Evolutionary conservation across 1,140 invertebrate genomes (phyloP).

Genomic region (Platyura marginata): DNA sequence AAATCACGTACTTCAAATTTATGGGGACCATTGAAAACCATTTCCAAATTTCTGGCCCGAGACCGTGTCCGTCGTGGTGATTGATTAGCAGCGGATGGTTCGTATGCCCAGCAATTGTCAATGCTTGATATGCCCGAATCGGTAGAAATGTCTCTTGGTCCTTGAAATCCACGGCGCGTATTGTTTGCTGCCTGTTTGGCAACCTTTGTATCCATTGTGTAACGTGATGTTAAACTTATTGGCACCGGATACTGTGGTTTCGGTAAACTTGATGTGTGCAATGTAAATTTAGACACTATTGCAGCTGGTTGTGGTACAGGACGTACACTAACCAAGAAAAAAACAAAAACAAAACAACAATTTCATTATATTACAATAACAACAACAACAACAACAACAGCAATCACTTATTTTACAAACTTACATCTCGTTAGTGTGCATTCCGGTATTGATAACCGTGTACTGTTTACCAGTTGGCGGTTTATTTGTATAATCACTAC

Average conservation of each 20-base stretch:
- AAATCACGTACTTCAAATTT: constrained; percentile 40
- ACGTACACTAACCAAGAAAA: constrained; percentile 10
- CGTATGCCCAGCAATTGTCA: no score
- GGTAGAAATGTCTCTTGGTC: constrained; percentile 28
- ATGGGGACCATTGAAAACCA: constrained; percentile 33
- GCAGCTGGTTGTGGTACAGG: constrained; percentile 14
- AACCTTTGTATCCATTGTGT: constrained; percentile 37
- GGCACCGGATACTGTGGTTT: constrained; percentile 46
- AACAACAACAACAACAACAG: not conserved
- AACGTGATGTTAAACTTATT: constrained; percentile 14
- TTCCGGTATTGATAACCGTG: constrained; percentile 10
- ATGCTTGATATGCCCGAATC: constrained; percentile 43
- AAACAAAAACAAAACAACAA: not conserved
- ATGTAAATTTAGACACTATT: constrained; percentile 39
- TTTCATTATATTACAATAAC: not conserved
- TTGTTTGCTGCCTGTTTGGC: constrained; percentile 53
- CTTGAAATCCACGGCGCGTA: constrained; percentile 24
- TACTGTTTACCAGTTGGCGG: constrained; percentile 5
- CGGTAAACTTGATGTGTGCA: constrained; percentile 52
- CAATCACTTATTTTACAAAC: constrained; percentile 6
- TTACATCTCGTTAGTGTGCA: constrained; percentile 25
- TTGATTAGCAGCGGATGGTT: constrained; percentile 15
- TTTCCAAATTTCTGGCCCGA: constrained; percentile 32
- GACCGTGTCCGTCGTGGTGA: constrained; percentile 16
- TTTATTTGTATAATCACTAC: not conserved